phyloP scores from a whole-genome alignment of 2,888 invertebrate genomes.

The Thelaira solivaga region DNA sequence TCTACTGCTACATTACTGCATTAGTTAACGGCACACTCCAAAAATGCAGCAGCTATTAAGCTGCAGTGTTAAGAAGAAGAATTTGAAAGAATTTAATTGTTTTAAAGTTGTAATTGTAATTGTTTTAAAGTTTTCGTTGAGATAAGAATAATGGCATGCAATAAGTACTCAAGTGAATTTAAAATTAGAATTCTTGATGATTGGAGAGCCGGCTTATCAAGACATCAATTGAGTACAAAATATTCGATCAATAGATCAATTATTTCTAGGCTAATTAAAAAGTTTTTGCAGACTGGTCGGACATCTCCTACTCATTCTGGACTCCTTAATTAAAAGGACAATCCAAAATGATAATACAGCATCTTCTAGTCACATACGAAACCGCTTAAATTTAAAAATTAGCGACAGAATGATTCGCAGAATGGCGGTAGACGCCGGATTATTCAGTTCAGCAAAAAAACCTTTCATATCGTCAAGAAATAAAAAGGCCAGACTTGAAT shows the following conservation, averaged over 20 bases:
- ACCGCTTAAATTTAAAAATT: background rate
- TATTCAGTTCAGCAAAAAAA: conserved; percentile 16
- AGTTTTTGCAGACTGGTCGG: too few relatives aligned
- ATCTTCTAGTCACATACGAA: background rate
- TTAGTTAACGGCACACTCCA: conserved; percentile 17
- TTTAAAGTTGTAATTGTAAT: background rate
- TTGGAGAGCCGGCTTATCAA: background rate
- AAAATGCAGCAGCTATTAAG: conserved; percentile 19
- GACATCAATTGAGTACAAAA: background rate
- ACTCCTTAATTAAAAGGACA: too few relatives aligned
- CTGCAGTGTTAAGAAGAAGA: conserved; percentile 15
- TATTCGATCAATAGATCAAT: conserved; percentile 12
- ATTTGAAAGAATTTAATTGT: conserved; percentile 9
- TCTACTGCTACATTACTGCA: conserved; percentile 9
- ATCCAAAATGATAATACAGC: too few relatives aligned
- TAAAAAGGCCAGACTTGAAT: conserved; percentile 15
- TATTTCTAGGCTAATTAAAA: conserved; percentile 13
- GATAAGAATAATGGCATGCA: background rate
- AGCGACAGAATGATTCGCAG: conserved; percentile 1
- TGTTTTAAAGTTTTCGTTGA: background rate
- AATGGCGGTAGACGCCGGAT: background rate
- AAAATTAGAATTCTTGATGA: too few relatives aligned
- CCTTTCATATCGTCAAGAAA: conserved; percentile 3
- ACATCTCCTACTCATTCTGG: too few relatives aligned
- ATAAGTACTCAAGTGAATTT: too few relatives aligned